Base-by-base conservation (phyloP, 1,140 invertebrate genomes). In the Heliconius hermathena region DNA sequence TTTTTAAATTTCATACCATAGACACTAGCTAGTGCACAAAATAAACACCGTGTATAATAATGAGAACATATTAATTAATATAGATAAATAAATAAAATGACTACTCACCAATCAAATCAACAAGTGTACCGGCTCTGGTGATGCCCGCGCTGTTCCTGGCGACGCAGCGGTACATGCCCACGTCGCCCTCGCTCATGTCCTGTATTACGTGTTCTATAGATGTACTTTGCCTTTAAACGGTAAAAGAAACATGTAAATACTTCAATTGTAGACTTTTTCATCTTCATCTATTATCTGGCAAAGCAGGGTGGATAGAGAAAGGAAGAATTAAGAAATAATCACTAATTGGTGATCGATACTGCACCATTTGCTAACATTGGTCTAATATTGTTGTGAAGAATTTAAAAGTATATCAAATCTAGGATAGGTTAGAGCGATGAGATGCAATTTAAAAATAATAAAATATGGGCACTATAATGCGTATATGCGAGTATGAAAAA, bases 101-200 rank as follows among this genome's bases (percentile, higher is more conserved):
- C 18, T 18, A 54, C 22, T 76, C 74, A 85, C 86, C 86, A 36
- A 81, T 81, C 36, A 87, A 76, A 38, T 85, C 79, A 9, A 87
- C 26, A 11, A 71, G 8, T 3, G 91, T 91, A 1, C n/a, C 36
- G 8, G 83, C 83, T 20, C 71, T 82, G 70, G 81, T 85, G 1
- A 74, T 73, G 0, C 94, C 94, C 8, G 93, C 93, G 2, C 84
- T 82, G 82, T 95, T 95, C 9, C 49, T 81, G 1, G 92, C 91
- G 8, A 86, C 81, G 57, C 94, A 95, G 1, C 77, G 82, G 74
- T 95, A 95, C 0, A 78, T 82, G 0, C 93, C 94, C 8, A 86
- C 91, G 13, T 88, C 38, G 8, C 78, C 83, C 54, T 92, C 89
- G 2, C 74, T 82, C 84, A 92, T 88, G n/a, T 93, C 87, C 18